Evolutionary conservation across 1,140 invertebrate species (phyloP).

Genomic region (Eriosoma lanigerum): DNA sequence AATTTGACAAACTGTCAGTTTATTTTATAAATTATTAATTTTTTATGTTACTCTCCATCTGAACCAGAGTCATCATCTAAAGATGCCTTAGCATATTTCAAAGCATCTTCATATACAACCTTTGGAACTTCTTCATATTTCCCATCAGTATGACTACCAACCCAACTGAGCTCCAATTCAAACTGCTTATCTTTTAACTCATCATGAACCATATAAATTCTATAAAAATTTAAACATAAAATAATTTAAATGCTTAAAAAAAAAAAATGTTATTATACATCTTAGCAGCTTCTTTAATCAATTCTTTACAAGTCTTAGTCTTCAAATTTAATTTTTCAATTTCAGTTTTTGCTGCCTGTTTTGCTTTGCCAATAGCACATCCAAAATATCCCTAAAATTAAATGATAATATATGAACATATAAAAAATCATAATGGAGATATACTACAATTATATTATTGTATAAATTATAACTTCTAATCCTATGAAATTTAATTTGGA

Average conservation of each 20-base stretch:
- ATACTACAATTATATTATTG: no score
- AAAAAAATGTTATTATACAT: constrained; percentile 68
- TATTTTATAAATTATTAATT: constrained; percentile 19
- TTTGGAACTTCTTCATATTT: constrained; percentile 73
- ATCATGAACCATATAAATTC: constrained; percentile 95
- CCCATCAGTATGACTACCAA: constrained; percentile 79
- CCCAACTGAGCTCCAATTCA: constrained; percentile 96
- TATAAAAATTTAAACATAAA: constrained; percentile 61
- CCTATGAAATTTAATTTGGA: no score
- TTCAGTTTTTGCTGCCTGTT: constrained; percentile 98
- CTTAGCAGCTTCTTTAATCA: constrained; percentile 92
- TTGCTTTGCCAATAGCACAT: constrained; percentile 96
- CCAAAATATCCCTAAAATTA: constrained; percentile 86
- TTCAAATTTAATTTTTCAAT: constrained; percentile 95
- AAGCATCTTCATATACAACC: constrained; percentile 69
- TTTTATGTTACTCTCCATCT: constrained; percentile 65
- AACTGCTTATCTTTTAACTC: constrained; percentile 98
- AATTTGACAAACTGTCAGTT: constrained; percentile 27
- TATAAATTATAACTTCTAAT: no score
- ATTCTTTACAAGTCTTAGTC: constrained; percentile 79
- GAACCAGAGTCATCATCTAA: constrained; percentile 82
- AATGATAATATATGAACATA: not conserved
- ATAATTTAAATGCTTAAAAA: constrained; percentile 53
- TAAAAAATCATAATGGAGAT: no score
- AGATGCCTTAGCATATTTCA: constrained; percentile 78